phyloP scores from a whole-genome alignment of 2,113 vertebrate genomes.

The Budorcas taxicolor region DNA sequence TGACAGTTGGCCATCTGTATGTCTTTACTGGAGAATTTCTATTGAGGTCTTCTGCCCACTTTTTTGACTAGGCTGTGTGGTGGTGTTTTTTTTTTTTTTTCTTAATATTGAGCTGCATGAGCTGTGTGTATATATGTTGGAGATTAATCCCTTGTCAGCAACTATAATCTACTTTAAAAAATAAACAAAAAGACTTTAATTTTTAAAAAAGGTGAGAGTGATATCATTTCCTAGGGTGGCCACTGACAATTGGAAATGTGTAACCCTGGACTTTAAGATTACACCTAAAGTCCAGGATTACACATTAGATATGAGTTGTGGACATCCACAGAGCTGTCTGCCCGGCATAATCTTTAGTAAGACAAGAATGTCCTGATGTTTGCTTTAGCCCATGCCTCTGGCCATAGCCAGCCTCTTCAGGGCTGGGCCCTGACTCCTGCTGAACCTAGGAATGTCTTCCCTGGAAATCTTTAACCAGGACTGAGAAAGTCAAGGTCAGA shows the following conservation, averaged over 20 bases:
- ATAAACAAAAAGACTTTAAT: background rate
- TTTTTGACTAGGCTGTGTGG: background rate
- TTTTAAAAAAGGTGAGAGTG: background rate
- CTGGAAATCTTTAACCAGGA: background rate
- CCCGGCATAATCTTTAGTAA: background rate
- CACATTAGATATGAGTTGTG: background rate
- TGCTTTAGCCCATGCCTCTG: too few relatives aligned
- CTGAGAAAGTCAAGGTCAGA: background rate
- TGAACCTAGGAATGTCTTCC: background rate
- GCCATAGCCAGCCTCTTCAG: too few relatives aligned
- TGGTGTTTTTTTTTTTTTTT: background rate
- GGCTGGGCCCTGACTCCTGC: background rate
- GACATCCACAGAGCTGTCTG: background rate
- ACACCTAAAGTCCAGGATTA: background rate
- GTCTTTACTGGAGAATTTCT: background rate
- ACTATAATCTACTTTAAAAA: background rate
- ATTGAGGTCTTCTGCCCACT: background rate
- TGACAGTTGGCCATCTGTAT: background rate
- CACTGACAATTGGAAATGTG: background rate
- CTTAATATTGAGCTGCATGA: background rate
- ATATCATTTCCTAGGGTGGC: background rate
- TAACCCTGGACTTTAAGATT: background rate
- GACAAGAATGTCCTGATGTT: rapidly evolving
- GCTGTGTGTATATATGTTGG: background rate
- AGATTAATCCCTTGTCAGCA: background rate